These are phyloP conservation scores for Amorpha juglandis DNA, from an alignment of 2,888 invertebrate genomes.

Conservation along the genomic window DNA sequence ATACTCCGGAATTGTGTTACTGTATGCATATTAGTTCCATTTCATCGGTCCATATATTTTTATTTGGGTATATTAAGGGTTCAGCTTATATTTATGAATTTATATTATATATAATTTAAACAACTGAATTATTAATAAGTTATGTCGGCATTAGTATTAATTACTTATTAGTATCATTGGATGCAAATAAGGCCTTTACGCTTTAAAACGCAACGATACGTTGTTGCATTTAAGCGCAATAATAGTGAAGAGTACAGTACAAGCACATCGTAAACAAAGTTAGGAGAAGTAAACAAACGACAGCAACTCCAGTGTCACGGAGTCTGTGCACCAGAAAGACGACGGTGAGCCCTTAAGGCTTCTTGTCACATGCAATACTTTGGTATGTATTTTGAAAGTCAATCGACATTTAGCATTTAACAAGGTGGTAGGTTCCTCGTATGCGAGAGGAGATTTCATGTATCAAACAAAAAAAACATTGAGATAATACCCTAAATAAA, in stretches of 20 bases:
- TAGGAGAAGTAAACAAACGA: slow-evolving; percentile 5
- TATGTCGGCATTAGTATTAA: no score
- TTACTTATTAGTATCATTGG: no score
- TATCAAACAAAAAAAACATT: no score
- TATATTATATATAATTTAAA: no score
- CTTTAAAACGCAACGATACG: neutral
- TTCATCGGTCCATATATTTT: neutral
- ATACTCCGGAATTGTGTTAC: slow-evolving; percentile 69
- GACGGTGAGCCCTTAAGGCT: slow-evolving; percentile 37
- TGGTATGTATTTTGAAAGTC: slow-evolving; percentile 24
- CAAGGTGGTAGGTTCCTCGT: no score
- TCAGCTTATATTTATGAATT: no score
- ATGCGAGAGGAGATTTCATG: no score
- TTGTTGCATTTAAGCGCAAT: slow-evolving; percentile 8
- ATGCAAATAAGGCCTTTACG: no score
- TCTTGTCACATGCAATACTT: slow-evolving; percentile 42
- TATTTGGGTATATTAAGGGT: neutral
- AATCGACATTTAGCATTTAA: neutral
- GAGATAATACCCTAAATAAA: no score
- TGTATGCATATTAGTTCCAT: slow-evolving; percentile 68
- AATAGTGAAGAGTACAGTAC: slow-evolving; percentile 15
- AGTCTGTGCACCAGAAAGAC: neutral
- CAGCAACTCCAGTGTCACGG: neutral
- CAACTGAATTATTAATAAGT: no score
- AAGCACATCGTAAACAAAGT: slow-evolving; percentile 21